Evolutionary conservation across 2,888 invertebrate species (phyloP), one percentile per base, ranked within the genome.

Genomic region (Phymatocera aterrima): DNA sequence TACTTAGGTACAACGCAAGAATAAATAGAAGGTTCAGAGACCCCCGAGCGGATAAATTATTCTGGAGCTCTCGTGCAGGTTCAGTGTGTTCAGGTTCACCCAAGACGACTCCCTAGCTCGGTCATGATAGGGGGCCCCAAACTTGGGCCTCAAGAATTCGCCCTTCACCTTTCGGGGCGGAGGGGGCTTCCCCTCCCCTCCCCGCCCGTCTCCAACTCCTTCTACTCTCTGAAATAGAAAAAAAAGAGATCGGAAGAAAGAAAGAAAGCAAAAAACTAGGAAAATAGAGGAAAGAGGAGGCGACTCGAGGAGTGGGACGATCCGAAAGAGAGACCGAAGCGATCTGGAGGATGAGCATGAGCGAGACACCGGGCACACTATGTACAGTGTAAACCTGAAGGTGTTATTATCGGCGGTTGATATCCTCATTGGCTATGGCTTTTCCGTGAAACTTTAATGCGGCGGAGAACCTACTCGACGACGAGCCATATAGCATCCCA

Each of bases 91-190:
- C n/a, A 15, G 70, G 70, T 51, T 34, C 18, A 15, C 31, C 51
- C 46, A 51, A 28, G 18, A 18, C 10, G 70, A 72, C 70, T 72
- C 70, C 70, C 34, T 18, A 31, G n/a, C 31, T 72, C 24, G 24
- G n/a, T n/a, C 24, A 28, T 28, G 18, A 15, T 43, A n/a, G n/a
- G n/a, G 68, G 68, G 68, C 46, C 68, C 34, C 51, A 34, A 51
- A 72, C 12, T 72, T 72, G 48, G 70, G 70, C 21, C 70, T 72
- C 18, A 72, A 48, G 48, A 72, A 72, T 72, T 51, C 48, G 70
- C 70, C 70, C 70, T 72, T 72, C 70, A 72, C 70, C 70, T 72
- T 72, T 72, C 70, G 31, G 15, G 51, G 60, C 10, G 28, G 15
- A 8, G 60, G 12, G 43, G 43, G 24, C n/a, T 24, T 65, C n/a